A percentile compares a stretch with the other conserved stretches of the same genome.
These are phyloP conservation scores for Plectrocnemia conspersa DNA, from an alignment of 1,140 invertebrate species.

Conservation along the genomic window DNA sequence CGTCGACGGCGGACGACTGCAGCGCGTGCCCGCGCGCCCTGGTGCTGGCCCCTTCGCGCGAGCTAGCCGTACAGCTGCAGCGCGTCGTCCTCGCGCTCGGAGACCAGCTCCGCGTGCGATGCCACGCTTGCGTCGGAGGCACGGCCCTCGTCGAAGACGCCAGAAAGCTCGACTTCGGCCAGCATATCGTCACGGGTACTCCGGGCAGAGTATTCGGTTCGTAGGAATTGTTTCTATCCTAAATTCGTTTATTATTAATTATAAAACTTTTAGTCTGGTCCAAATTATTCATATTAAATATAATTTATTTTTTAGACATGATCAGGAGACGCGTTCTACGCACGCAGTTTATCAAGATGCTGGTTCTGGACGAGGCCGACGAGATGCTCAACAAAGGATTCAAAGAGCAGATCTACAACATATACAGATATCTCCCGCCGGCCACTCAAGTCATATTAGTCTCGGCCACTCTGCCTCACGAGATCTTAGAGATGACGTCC, in stretches of 20 bases:
- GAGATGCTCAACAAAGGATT: conserved; percentile 99
- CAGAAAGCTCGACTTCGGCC: conserved; percentile 96
- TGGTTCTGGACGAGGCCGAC: conserved; percentile 98
- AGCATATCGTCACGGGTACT: conserved; percentile 97
- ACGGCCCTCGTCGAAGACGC: conserved; percentile 99
- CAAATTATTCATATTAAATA: conserved; percentile 4
- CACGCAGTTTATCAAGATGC: conserved; percentile 95
- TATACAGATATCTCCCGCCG: conserved; percentile 96
- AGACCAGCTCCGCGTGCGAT: conserved; percentile 99
- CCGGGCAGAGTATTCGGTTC: conserved; percentile 92
- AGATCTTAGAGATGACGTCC: conserved; percentile 99
- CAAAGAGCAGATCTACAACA: conserved; percentile 99
- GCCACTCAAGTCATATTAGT: conserved; percentile 96
- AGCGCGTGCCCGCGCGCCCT: conserved; percentile 78
- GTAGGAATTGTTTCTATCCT: conserved; percentile 16
- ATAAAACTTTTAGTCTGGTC: conserved; percentile 20
- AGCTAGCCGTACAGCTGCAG: conserved; percentile 97
- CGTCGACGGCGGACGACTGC: conserved; percentile 67
- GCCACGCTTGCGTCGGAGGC: conserved; percentile 98
- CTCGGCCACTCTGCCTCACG: conserved; percentile 96
- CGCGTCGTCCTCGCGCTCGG: conserved; percentile 98
- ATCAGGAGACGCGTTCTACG: conserved; percentile 89
- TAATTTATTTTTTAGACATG: conserved; percentile 72
- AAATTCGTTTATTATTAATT: no score
- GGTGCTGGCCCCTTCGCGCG: conserved; percentile 91